Evolutionary conservation across 2,888 invertebrate species (phyloP), one percentile per base, ranked within the genome.

Genomic region (Panopea generosa): DNA sequence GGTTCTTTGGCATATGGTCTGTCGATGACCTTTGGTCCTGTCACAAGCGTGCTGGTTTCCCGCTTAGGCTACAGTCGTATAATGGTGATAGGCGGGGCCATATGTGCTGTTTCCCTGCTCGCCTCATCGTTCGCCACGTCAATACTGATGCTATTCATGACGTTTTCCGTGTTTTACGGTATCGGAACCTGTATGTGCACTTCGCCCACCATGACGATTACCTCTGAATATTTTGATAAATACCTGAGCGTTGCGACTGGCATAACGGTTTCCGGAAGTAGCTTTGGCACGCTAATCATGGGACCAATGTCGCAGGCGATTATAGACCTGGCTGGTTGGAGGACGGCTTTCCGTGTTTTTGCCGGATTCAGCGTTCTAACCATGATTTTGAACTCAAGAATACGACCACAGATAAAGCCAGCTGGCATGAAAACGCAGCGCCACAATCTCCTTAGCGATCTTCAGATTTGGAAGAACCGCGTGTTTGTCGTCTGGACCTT

Each of bases 381-480:
- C 7, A 74, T 77, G 2, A 16, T 83, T 3, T 77, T 83, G 20
- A 83, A 78, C 38, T 72, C 77, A 1, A 59, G 80, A n/a, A 77
- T 87, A 18, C 61, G 70, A n/a, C 80, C 86, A 0, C 59, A 83
- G 14, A 49, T 50, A 2, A 43, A 65, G 7, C 38, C 69, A 14
- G 20, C 20, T 1, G 62, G 72, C 38, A 63, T 55, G 29, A 33
- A 33, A 20, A 22, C 27, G 11, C 66, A 86, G 33, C 53, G 74
- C 18, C 71, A 83, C 1, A 68, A 75, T 16, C 59, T 87, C 26
- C 77, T 87, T 33, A 61, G 77, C 26, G 87, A 88, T 24, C 59
- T 87, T n/a, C 79, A 84, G 43, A 79, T 89, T 9, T 89, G 89
- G 88, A 89, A 88, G 75, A 88, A 88, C 77, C 55, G 84, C 26